Conservation (phyloP, 2,797 vertebrate species). For the Yasuhikotakia modesta region DNA sequence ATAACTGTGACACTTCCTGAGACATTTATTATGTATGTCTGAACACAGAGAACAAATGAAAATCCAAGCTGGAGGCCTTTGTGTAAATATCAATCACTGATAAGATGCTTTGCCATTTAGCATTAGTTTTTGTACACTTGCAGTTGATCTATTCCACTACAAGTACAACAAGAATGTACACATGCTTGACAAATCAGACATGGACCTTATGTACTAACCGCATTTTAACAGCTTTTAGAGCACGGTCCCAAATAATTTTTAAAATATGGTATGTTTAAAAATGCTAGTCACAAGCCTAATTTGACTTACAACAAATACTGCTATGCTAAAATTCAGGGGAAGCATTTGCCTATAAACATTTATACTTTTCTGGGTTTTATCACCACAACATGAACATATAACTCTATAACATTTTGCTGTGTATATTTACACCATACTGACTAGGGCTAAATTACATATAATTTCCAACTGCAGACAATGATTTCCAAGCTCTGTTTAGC, state of each 20-base stretch:
- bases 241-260: no score
- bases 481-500: constrained; percentile 14
- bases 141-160: no score
- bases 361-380: neutral
- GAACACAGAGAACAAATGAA: neutral
- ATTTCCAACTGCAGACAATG: neutral
- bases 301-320: no score
- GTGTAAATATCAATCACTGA: neutral
- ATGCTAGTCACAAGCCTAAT: neutral
- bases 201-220: neutral
- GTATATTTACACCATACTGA: neutral
- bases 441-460: neutral
- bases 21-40: neutral
- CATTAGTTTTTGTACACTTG: no score
- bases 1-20: constrained; percentile 9
- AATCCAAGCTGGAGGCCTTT: neutral
- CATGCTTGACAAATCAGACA: neutral
- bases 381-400: neutral
- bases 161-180: neutral
- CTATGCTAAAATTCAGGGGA: no score
- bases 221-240: no score
- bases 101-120: neutral
- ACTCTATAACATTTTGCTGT: neutral
- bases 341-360: no score
- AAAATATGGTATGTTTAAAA: neutral